These are phyloP conservation scores for Mesitornis unicolor DNA, from an alignment of 2,113 vertebrate species.

Conservation along the genomic window DNA sequence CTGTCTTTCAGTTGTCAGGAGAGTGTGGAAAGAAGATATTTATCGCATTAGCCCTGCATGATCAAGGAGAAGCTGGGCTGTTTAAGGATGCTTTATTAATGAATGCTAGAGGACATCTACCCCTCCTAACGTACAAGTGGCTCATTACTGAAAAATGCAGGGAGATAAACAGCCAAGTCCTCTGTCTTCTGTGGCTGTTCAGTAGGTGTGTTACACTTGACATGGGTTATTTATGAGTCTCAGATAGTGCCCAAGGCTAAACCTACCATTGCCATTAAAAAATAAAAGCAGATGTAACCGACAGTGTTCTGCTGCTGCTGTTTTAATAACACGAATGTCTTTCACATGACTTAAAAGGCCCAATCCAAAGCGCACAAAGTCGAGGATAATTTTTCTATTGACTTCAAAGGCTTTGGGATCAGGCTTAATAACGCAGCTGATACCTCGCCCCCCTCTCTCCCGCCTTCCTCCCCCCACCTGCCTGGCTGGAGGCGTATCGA, in stretches of 20 bases:
- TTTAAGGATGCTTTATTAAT: conserved; percentile 65
- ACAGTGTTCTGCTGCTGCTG: neutral
- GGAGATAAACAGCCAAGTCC: conserved; percentile 53
- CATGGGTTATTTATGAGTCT: conserved; percentile 58
- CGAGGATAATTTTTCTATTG: neutral
- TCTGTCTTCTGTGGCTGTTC: conserved; percentile 35
- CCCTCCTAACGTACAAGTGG: conserved; percentile 16
- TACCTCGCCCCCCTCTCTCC: neutral
- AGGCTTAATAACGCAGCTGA: neutral
- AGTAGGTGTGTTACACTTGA: conserved; percentile 61
- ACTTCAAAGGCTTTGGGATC: conserved; percentile 34
- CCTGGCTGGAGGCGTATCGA: neutral
- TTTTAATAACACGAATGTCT: neutral
- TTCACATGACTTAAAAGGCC: conserved; percentile 27
- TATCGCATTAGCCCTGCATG: conserved; percentile 39
- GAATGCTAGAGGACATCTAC: conserved; percentile 61
- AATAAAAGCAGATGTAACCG: conserved; percentile 55
- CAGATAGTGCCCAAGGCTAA: conserved; percentile 55
- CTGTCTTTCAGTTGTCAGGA: conserved; percentile 54
- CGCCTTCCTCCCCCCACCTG: neutral
- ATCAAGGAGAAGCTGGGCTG: conserved; percentile 49
- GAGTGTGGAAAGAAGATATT: conserved; percentile 58
- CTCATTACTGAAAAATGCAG: conserved; percentile 56
- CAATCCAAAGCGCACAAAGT: neutral
- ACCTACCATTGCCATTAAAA: conserved; percentile 55